Evolutionary conservation across 2,113 vertebrate genomes (phyloP).

Genomic region (Sterrhoptilus dennistouni): DNA sequence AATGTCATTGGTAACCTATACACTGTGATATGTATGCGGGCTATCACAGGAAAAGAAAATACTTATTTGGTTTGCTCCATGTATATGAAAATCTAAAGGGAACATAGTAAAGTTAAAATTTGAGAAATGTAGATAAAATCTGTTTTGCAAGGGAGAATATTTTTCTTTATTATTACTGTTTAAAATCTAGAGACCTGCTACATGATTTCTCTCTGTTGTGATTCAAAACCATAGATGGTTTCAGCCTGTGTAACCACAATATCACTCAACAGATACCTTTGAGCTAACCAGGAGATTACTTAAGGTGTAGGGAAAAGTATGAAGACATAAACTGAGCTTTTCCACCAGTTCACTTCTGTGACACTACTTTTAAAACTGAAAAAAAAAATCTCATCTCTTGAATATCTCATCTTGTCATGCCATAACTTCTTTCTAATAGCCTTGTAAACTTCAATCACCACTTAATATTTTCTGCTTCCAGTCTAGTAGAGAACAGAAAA

Average conservation of each 20-base stretch:
- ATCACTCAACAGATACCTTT: background rate
- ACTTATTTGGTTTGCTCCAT: background rate
- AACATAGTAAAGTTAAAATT: background rate
- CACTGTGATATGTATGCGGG: background rate
- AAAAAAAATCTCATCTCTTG: background rate
- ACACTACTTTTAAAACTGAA: background rate
- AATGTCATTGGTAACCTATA: background rate
- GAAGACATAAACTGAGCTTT: background rate
- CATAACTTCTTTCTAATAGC: background rate
- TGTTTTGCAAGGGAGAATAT: background rate
- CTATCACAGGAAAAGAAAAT: background rate
- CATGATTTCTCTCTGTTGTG: background rate
- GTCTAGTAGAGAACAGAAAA: background rate
- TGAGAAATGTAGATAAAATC: background rate
- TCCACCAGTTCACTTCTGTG: background rate
- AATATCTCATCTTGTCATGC: background rate
- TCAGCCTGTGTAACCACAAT: background rate
- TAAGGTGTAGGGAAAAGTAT: background rate
- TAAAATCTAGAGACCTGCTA: background rate
- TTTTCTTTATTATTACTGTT: background rate
- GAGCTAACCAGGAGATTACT: background rate
- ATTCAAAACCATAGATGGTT: background rate
- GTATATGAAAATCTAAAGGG: background rate
- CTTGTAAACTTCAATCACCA: background rate
- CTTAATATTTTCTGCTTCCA: background rate